Evolutionary conservation across 1,140 invertebrate species (phyloP).

Genomic region (Camponotus vicinus): DNA sequence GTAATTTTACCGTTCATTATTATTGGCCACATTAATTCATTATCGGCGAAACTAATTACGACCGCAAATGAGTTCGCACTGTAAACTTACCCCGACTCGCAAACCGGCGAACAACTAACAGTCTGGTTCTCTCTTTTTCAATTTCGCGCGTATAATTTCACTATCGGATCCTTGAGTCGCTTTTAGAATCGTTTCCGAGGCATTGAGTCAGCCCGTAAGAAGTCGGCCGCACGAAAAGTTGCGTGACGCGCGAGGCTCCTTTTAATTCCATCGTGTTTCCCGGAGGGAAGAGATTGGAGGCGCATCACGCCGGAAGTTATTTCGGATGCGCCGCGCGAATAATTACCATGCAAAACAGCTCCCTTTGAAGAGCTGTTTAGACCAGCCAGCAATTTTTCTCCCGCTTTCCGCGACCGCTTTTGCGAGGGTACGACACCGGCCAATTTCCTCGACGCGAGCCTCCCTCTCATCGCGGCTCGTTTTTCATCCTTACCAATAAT

Average conservation of each 20-base stretch:
- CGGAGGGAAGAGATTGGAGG: not conserved
- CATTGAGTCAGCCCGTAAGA: not conserved
- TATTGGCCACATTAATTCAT: constrained; percentile 56
- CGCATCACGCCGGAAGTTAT: constrained; percentile 62
- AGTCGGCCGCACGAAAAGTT: constrained; percentile 39
- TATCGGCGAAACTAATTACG: constrained; percentile 40
- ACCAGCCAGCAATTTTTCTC: constrained; percentile 13
- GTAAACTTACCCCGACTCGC: constrained; percentile 1
- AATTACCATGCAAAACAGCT: constrained; percentile 69
- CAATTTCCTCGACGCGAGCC: constrained; percentile 61
- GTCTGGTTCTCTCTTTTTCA: constrained; percentile 33
- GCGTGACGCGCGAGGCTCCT: constrained; percentile 35
- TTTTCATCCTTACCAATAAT: constrained; percentile 14
- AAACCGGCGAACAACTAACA: constrained; percentile 43
- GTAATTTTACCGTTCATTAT: constrained; percentile 52
- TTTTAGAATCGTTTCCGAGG: constrained; percentile 19
- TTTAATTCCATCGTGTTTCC: constrained; percentile 50
- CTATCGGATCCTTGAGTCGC: constrained; percentile 37
- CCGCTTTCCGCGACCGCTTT: not conserved
- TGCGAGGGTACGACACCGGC: constrained; percentile 7
- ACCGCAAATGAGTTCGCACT: constrained; percentile 32
- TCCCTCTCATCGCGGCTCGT: constrained; percentile 9
- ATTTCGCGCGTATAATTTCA: constrained; percentile 39
- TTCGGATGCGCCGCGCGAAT: constrained; percentile 58
- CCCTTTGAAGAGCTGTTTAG: constrained; percentile 60